Conservation (phyloP, 2,113 vertebrate genomes). For the Plecotus auritus region DNA sequence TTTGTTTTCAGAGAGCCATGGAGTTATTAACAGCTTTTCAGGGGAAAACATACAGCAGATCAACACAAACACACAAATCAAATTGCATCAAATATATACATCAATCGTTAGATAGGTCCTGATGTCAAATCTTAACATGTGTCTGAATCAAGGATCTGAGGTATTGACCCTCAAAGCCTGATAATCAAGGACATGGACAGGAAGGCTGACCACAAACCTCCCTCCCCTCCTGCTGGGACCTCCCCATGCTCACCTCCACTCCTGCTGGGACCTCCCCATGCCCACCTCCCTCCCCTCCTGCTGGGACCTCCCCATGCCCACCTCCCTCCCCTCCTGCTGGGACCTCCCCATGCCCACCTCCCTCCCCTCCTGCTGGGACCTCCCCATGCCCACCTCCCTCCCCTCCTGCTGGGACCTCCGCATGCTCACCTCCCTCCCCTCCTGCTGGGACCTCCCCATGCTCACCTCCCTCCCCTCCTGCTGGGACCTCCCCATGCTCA, state of each 20-base stretch:
- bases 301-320: no score
- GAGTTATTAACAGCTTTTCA: constrained; percentile 24
- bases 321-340: no score
- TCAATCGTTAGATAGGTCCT: not conserved
- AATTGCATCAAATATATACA: not conserved
- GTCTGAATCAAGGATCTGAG: not conserved
- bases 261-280: no score
- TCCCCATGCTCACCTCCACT: not conserved
- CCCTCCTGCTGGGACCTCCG: not conserved
- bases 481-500: no score
- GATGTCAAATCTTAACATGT: not conserved
- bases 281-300: no score
- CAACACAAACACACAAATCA: not conserved
- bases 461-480: no score
- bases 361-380: no score
- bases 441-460: no score
- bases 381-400: not conserved
- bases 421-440: no score
- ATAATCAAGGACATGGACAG: not conserved
- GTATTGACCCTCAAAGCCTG: not conserved
- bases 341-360: no score
- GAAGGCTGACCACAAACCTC: not conserved
- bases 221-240: not conserved
- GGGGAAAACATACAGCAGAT: not conserved
- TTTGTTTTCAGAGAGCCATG: constrained; percentile 15